Base-by-base conservation (phyloP, 2,797 vertebrate genomes). In the Tarsius wallacei region DNA sequence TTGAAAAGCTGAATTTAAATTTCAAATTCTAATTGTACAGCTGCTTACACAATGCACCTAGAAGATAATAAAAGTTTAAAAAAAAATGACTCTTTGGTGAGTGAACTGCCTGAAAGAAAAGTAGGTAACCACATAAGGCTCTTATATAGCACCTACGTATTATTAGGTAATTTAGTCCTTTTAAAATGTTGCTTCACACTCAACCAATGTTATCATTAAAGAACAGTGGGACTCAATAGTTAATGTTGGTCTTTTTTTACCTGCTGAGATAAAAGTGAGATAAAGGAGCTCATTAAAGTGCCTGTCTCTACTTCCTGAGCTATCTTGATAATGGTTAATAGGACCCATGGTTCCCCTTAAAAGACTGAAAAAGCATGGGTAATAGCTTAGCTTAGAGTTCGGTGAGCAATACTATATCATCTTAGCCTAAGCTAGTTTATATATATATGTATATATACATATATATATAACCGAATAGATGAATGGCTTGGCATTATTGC, bases 1-100 rank as follows among this genome's bases (percentile, higher is more conserved):
- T 97, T 97, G 64, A 94, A 93, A 97, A 74, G 49, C 76, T 36
- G 77, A 76, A 95, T 95, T 94, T 96, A 92, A 96, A 96, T 96
- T 96, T 96, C 68, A 92, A 85, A 97, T 97, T n/a, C 57, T 87
- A 94, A 93, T 78, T 96, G 87, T 97, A 85, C 81, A 90, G 71
- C 94, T 93, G 96, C 90, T 96, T 91, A 87, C 36, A 94, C 51
- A 63, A 63, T 77, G 12, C 26, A 31, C 55, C 68, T 85, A 78
- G 95, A 85, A 94, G 64, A 84, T 84, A 85, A 92, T 89, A 83
- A 87, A 96, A 89, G 28, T 89, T 90, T 70, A 96, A 93, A 97
- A 55, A 81, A 97, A 55, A 81, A 7, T 76, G 36, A 87, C 24
- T 97, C 31, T 83, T 66, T 53, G 4, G 15, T 85, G 53, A 4